Percentiles rank a stretch among this genome's conserved stretches.
phyloP scores from a whole-genome alignment of 2,113 vertebrate genomes.

The Megaceryle torquata region DNA sequence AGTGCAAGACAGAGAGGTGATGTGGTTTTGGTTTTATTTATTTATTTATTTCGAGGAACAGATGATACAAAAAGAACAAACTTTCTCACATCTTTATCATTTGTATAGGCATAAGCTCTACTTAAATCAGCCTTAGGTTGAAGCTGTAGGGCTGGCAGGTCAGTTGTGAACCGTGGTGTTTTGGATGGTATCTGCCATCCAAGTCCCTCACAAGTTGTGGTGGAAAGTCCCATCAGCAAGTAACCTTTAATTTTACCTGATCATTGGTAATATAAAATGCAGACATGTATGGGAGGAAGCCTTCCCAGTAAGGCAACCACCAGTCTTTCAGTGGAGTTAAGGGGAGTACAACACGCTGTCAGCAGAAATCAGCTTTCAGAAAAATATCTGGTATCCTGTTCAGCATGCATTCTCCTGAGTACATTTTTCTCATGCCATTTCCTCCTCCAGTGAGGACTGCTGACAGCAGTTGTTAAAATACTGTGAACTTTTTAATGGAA shows the following conservation, averaged over 20 bases:
- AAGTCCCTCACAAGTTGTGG: not conserved
- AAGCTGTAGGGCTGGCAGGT: not conserved
- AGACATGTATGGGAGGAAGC: not conserved
- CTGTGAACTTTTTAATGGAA: not conserved
- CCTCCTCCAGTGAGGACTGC: not conserved
- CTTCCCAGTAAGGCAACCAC: not conserved
- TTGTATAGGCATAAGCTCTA: not conserved
- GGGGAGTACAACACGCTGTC: not conserved
- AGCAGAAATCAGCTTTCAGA: not conserved
- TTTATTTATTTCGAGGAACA: not conserved
- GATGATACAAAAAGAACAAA: not conserved
- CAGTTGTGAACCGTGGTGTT: not conserved
- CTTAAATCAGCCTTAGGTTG: not conserved
- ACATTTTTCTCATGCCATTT: not conserved
- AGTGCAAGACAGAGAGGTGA: not conserved
- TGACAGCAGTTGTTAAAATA: not conserved
- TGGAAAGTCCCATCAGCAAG: not conserved
- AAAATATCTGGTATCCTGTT: not conserved
- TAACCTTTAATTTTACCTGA: not conserved
- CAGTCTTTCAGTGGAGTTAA: not conserved
- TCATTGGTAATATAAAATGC: not conserved
- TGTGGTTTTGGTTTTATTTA: not conserved
- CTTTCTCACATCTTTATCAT: not conserved
- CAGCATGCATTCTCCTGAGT: not conserved
- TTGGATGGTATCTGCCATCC: not conserved